phyloP scores from a whole-genome alignment of 2,113 vertebrate genomes.

The Egretta garzetta region DNA sequence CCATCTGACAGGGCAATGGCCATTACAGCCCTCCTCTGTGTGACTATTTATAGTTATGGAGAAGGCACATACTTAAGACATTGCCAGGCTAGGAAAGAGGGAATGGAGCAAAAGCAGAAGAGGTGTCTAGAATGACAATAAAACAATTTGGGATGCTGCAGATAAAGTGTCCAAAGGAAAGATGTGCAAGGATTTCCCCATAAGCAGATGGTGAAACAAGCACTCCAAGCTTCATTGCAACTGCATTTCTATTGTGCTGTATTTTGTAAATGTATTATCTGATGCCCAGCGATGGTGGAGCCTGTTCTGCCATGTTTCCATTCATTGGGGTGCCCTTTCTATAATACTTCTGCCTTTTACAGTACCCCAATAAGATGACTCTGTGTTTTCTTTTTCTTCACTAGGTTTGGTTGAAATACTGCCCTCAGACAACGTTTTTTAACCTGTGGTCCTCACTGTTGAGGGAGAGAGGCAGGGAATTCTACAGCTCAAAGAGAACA shows the following conservation, averaged over 20 bases:
- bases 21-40: neutral
- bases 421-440: neutral
- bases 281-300: neutral
- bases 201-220: neutral
- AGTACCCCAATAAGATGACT: neutral
- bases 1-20: neutral
- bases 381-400: neutral
- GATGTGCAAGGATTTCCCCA: neutral
- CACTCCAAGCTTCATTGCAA: neutral
- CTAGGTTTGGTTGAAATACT: neutral
- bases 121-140: neutral
- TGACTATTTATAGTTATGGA: neutral
- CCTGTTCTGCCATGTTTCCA: neutral
- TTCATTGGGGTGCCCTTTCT: neutral
- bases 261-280: neutral
- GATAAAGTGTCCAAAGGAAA: neutral
- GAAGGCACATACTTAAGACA: neutral
- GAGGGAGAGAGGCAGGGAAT: neutral
- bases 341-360: neutral
- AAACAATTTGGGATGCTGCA: neutral
- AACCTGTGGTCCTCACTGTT: neutral
- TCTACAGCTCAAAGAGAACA: neutral
- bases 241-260: neutral
- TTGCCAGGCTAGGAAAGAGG: neutral
- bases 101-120: neutral